Evolutionary conservation across 2,888 invertebrate genomes (phyloP).

Genomic region (Drosophila paranaensis): DNA sequence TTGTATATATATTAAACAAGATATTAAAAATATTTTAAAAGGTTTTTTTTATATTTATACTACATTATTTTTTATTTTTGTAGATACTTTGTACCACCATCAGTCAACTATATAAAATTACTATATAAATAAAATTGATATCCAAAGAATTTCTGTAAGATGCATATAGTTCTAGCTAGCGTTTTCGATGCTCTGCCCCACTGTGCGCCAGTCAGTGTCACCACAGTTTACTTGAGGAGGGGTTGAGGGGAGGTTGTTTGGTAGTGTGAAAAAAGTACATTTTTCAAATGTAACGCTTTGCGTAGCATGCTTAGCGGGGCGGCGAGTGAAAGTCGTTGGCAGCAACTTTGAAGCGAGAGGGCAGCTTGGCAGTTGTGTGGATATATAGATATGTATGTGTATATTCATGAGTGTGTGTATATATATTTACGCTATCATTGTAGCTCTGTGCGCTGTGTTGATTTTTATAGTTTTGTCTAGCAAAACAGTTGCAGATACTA

Average conservation of each 20-base stretch:
- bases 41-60: no score
- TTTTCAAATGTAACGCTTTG: slow-evolving; percentile 80
- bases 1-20: no score
- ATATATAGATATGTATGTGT: not conserved
- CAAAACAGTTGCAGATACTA: slow-evolving; percentile 56
- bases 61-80: no score
- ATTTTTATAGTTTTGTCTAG: slow-evolving; percentile 72
- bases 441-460: slow-evolving; percentile 58
- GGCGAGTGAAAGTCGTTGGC: slow-evolving; percentile 64
- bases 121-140: no score
- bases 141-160: no score
- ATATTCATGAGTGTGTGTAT: slow-evolving; percentile 5
- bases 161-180: no score
- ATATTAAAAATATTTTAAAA: no score
- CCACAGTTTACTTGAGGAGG: not conserved
- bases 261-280: slow-evolving; percentile 74
- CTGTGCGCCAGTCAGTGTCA: slow-evolving; percentile 26
- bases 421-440: slow-evolving; percentile 39
- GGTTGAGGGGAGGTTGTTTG: not conserved
- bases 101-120: no score
- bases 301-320: slow-evolving; percentile 64
- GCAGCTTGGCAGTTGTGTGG: slow-evolving; percentile 7
- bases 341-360: slow-evolving; percentile 29
- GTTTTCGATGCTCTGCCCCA: not conserved
- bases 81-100: no score